A percentile compares a stretch with the other conserved stretches of the same genome.
phyloP scores from a whole-genome alignment of 2,113 vertebrate genomes.

The Tapirus terrestris region DNA sequence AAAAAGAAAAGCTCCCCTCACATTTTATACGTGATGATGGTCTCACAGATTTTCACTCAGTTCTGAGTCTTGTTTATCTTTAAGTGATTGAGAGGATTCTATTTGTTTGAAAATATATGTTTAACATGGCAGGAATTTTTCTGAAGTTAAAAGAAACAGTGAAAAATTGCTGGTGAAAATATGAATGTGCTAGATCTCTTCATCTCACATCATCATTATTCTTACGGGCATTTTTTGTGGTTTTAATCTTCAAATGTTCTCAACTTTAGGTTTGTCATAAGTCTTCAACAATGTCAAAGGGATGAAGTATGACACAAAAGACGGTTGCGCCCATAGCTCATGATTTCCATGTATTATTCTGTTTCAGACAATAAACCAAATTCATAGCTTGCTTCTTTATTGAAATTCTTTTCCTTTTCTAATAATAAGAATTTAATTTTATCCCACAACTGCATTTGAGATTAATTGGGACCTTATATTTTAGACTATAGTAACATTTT shows the following conservation, averaged over 20 bases:
- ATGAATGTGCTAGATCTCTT: background rate
- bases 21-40: background rate
- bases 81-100: background rate
- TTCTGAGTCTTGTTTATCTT: background rate
- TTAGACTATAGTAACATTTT: slow-evolving; percentile 7
- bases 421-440: slow-evolving; percentile 63
- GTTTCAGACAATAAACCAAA: slow-evolving; percentile 69
- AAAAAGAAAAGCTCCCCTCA: background rate
- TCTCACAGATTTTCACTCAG: background rate
- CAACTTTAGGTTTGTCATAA: background rate
- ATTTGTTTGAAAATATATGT: background rate
- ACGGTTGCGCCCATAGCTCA: slow-evolving; percentile 36
- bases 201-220: background rate
- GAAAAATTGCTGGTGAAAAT: slow-evolving; percentile 13
- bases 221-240: background rate
- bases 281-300: slow-evolving; percentile 47
- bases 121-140: background rate
- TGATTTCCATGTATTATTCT: slow-evolving; percentile 78
- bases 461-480: slow-evolving; percentile 26
- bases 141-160: background rate
- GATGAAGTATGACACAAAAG: slow-evolving; percentile 50
- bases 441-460: background rate
- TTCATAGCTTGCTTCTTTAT: slow-evolving; percentile 51
- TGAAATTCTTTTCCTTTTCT: slow-evolving; percentile 66
- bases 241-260: slow-evolving; percentile 42